A percentile compares a stretch with the other conserved stretches of the same genome.
phyloP scores from a whole-genome alignment of 1,140 invertebrate species.

The Drosophila bipectinata region DNA sequence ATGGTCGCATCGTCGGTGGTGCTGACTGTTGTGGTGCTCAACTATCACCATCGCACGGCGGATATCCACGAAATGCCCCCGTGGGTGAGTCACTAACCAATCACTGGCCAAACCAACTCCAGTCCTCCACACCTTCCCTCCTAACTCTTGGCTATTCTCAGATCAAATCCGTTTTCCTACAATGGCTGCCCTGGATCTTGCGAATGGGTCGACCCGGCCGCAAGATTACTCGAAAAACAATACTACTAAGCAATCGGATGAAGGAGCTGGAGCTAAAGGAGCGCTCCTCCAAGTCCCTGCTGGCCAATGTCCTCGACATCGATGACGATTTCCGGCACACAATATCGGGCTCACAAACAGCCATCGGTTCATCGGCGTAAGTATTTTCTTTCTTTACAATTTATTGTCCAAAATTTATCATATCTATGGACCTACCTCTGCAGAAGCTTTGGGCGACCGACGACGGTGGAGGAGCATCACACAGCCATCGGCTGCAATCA shows the following conservation, averaged over 20 bases:
- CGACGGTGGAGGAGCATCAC: constrained; percentile 87
- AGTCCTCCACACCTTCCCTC: not conserved
- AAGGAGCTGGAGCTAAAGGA: constrained; percentile 96
- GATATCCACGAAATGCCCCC: constrained; percentile 98
- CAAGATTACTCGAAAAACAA: constrained; percentile 96
- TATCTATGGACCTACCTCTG: not conserved
- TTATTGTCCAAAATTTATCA: not conserved
- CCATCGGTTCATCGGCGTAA: constrained; percentile 84
- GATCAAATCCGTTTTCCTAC: constrained; percentile 96
- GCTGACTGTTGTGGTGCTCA: constrained; percentile 98
- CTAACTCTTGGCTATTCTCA: constrained; percentile 76
- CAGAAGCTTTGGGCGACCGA: constrained; percentile 86
- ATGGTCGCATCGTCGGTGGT: constrained; percentile 99
- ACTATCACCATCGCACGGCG: constrained; percentile 98
- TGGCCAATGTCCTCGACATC: constrained; percentile 97
- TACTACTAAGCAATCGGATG: constrained; percentile 94
- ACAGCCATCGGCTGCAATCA: constrained; percentile 86
- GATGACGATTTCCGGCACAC: constrained; percentile 95
- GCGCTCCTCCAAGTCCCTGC: constrained; percentile 94
- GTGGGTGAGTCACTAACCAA: constrained; percentile 92
- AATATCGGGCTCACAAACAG: constrained; percentile 85
- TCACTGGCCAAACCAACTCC: not conserved
- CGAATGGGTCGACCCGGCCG: constrained; percentile 97
- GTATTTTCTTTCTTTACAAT: constrained; percentile 9
- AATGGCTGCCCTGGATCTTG: constrained; percentile 98